Evolutionary conservation across 2,888 invertebrate species (phyloP).

Genomic region (Bellardia pandia): DNA sequence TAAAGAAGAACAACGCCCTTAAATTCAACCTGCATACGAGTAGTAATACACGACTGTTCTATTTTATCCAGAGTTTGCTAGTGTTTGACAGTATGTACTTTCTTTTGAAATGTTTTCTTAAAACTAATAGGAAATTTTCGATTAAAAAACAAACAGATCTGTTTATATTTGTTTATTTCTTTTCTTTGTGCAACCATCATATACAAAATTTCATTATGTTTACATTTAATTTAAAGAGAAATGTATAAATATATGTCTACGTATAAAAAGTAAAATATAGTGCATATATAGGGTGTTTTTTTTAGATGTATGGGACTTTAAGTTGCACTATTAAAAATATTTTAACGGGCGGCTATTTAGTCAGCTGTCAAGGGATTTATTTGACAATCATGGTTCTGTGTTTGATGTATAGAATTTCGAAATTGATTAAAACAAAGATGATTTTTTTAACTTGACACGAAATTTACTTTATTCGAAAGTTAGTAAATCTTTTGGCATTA

Average conservation of each 20-base stretch:
- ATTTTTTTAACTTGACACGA: too few species aligned
- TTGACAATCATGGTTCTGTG: too few species aligned
- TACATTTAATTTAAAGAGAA: constrained; percentile 32
- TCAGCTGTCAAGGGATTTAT: too few species aligned
- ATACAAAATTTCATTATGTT: constrained; percentile 32
- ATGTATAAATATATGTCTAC: background rate
- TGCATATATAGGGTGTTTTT: background rate
- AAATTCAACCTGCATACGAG: background rate
- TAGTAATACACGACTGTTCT: background rate
- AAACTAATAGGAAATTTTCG: background rate
- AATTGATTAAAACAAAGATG: too few species aligned
- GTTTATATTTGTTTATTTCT: background rate
- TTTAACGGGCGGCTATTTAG: too few species aligned
- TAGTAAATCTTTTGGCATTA: too few species aligned
- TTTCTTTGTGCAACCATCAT: background rate
- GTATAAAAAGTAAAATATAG: constrained; percentile 30
- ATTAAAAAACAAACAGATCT: background rate
- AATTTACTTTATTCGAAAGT: too few species aligned
- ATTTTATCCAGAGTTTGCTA: constrained; percentile 11
- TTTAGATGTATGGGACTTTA: too few species aligned
- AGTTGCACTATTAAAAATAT: too few species aligned
- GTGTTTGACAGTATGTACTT: background rate
- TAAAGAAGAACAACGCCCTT: constrained; percentile 17
- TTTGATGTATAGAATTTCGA: too few species aligned
- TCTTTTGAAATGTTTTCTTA: constrained; percentile 4